Evolutionary conservation across 2,888 invertebrate genomes (phyloP), one percentile per base, ranked within the genome.

Genomic region (Patella depressa): DNA sequence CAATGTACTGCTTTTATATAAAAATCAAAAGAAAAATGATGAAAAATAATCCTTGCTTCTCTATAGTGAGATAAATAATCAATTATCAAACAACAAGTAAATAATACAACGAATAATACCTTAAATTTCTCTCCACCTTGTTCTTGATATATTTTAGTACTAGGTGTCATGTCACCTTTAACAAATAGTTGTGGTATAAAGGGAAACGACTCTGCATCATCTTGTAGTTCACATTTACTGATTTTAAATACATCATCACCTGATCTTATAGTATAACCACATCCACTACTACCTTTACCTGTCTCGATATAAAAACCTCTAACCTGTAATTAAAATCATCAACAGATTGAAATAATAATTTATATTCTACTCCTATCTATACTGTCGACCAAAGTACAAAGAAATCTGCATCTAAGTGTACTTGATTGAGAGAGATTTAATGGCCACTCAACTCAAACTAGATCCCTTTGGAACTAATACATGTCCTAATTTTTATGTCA

Each of bases 221-320:
- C 72, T 34, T 71, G 45, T 9, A 75, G 73, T 11, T 71, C 34
- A 80, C 87, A 88, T 54, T 84, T 83, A 80, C 85, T 84, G 24
- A 87, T 29, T 12, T 82, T 74, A 57, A 88, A 83, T 34, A 88
- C 87, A 77, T 88, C 87, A 79, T 87, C 85, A 15, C 84, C 86
- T 54, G 81, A 80, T 53, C 82, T 80, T 9, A 84, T 76, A 15
- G 83, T 78, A n/a, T 83, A 82, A 4, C 86, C 88, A 80, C 88
- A 87, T 34, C 82, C 85, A 75, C 85, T 84, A 0, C 83, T 82
- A 5, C 84, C 86, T 17, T 71, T 65, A 0, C 79, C 78, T 75
- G 85, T 85, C 12, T 73, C 75, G 9, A 78, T 74, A 73, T 84
- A 85, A 74, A 83, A 86, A 14, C 82, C 84, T 74, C 83, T 82